Base-by-base conservation (phyloP, 2,797 vertebrate genomes). In the Enteromius mattozi region DNA sequence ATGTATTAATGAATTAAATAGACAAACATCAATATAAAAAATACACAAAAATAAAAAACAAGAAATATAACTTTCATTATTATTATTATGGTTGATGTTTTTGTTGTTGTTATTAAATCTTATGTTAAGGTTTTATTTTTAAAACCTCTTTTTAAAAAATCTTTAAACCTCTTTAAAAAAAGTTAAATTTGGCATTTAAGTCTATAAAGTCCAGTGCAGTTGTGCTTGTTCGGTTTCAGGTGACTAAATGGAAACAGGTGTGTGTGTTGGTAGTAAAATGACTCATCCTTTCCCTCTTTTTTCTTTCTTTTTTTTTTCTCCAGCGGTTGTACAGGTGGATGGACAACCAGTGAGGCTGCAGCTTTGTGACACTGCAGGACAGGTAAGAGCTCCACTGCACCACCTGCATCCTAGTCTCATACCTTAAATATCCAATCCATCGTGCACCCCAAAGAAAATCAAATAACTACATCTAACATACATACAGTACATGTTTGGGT, bases 331-430 rank as follows among this genome's bases (percentile, higher is more conserved):
- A 83, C 95, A 96, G 87, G 96, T 97, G 85, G 95, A 95, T 19
- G 96, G 95, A 71, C 94, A 90, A 86, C 96, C 96, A 0, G 94
- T 97, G 4, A 92, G 95, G 88, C 92, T 97, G 49, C 95, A 96
- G 91, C 90, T 97, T 61, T 96, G 96, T 81, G 96, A 97, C 92
- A 97, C 96, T 1, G 96, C 96, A 9, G 96, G 96, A 91, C 96
- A 96, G 95, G 96, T 97, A 93, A 95, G 93, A 86, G n/a, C 56
- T 37, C 56, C 75, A 77, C 24, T 59, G n/a, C 49, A 37, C 30
- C 30, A 21, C 72, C 16, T 37, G n/a, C 4, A 42, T 33, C 13
- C 63, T 16, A 24, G 35, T 35, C 17, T 24, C 13, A 8, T 8
- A 40, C 3, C 68, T 17, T 19, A 35, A 17, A 47, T 17, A 12